Percentiles rank a stretch among this genome's conserved stretches.
Evolutionary conservation across 2,113 vertebrate genomes (phyloP).

Genomic region (Archocentrus centrarchus): DNA sequence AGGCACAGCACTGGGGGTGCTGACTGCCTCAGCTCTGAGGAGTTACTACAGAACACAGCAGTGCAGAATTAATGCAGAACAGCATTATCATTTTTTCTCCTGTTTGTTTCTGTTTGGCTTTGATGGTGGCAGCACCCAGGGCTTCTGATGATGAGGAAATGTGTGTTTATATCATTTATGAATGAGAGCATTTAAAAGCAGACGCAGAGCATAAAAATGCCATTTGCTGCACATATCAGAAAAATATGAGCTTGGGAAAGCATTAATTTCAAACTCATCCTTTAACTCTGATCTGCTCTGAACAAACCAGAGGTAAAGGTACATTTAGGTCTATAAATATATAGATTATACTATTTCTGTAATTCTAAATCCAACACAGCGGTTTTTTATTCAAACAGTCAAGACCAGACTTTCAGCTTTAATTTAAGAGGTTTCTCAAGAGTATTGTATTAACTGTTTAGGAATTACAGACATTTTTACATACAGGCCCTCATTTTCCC

Average conservation of each 20-base stretch:
- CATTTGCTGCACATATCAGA: neutral
- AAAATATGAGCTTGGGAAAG: neutral
- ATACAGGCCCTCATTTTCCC: neutral
- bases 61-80: no score
- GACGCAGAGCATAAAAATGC: neutral
- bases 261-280: neutral
- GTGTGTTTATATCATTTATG: neutral
- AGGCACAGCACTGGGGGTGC: no score
- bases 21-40: no score
- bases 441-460: no score
- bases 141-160: neutral
- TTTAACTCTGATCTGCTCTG: neutral
- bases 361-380: neutral
- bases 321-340: neutral
- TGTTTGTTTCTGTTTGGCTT: no score
- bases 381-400: neutral
- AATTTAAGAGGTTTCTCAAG: no score
- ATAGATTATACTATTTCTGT: neutral
- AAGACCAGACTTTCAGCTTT: neutral
- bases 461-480: no score
- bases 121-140: no score
- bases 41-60: no score
- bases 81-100: no score
- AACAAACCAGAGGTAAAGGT: neutral
- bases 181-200: neutral